These are phyloP conservation scores for Eupeodes luniger DNA, from an alignment of 2,888 invertebrate species.

Conservation along the genomic window DNA sequence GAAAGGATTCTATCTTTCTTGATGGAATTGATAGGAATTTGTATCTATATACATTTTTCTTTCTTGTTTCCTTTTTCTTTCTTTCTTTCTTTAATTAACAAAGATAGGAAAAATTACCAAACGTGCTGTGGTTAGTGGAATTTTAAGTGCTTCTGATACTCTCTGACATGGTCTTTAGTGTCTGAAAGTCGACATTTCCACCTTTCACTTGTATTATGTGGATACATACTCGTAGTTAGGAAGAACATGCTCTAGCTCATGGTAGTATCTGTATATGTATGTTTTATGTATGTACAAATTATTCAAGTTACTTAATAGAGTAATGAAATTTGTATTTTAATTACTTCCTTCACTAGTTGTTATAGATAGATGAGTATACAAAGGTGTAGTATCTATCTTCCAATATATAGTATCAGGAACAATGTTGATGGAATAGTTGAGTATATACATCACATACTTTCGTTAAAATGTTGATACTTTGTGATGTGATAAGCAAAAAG, in stretches of 20 bases:
- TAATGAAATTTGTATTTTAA: slow-evolving; percentile 59
- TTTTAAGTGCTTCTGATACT: slow-evolving; percentile 63
- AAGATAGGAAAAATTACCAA: slow-evolving; percentile 50
- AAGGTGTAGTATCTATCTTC: neutral
- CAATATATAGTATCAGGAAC: neutral
- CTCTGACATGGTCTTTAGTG: slow-evolving; percentile 43
- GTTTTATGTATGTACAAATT: slow-evolving; percentile 20
- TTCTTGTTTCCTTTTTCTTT: neutral
- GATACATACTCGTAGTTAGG: slow-evolving; percentile 16
- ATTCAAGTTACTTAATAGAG: slow-evolving; percentile 32
- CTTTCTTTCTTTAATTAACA: slow-evolving; percentile 45
- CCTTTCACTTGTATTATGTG: slow-evolving; percentile 45
- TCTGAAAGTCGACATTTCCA: slow-evolving; percentile 43
- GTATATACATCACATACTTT: neutral
- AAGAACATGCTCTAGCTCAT: neutral
- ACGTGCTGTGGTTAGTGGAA: slow-evolving; percentile 54
- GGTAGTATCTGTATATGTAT: neutral
- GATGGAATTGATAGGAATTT: slow-evolving; percentile 22
- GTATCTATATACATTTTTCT: neutral
- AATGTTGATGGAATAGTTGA: neutral
- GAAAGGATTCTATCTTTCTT: slow-evolving; percentile 13
- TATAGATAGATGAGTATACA: neutral
- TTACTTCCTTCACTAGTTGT: slow-evolving; percentile 33
- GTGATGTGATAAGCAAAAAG: neutral
- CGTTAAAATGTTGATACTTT: neutral